These are phyloP conservation scores for Drosophila nigromelanica DNA, from an alignment of 1,140 invertebrate genomes.

Conservation along the genomic window DNA sequence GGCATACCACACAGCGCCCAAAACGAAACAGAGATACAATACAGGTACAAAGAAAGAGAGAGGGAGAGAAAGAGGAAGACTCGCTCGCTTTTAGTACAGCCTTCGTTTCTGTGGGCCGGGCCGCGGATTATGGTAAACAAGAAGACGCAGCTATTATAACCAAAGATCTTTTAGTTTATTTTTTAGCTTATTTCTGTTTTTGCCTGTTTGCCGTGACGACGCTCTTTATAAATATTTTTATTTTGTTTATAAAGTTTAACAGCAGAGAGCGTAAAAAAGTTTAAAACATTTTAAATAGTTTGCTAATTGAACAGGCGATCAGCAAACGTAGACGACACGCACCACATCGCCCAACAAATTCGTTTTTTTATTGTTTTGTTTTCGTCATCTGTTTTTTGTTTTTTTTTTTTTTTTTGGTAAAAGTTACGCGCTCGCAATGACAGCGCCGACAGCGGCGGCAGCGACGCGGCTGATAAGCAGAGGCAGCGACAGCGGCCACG, in stretches of 20 bases:
- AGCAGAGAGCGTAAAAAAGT: conserved; percentile 65
- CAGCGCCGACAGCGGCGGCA: not conserved
- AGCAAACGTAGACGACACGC: conserved; percentile 31
- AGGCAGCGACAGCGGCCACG: not conserved
- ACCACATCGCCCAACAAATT: conserved; percentile 12
- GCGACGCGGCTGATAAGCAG: conserved; percentile 26
- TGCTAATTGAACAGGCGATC: conserved; percentile 77
- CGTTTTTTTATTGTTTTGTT: conserved; percentile 19
- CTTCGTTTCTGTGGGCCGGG: conserved; percentile 34
- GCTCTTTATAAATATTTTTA: conserved; percentile 59
- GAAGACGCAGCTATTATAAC: conserved; percentile 26
- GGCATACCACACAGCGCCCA: conserved; percentile 12
- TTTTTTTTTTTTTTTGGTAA: conserved; percentile 44
- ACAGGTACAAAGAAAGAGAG: too few relatives aligned
- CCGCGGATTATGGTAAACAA: conserved; percentile 34
- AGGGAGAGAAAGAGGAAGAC: not conserved
- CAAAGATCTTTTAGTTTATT: conserved; percentile 14
- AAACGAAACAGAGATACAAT: too few relatives aligned
- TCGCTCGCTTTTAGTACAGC: conserved; percentile 7
- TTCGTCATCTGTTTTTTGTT: not conserved
- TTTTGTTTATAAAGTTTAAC: conserved; percentile 74
- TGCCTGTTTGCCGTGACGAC: not conserved
- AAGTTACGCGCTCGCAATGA: conserved; percentile 22
- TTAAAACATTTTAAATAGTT: conserved; percentile 83
- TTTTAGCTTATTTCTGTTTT: not conserved